Conservation (phyloP, 1,140 invertebrate species). For the Drosophila asahinai region DNA sequence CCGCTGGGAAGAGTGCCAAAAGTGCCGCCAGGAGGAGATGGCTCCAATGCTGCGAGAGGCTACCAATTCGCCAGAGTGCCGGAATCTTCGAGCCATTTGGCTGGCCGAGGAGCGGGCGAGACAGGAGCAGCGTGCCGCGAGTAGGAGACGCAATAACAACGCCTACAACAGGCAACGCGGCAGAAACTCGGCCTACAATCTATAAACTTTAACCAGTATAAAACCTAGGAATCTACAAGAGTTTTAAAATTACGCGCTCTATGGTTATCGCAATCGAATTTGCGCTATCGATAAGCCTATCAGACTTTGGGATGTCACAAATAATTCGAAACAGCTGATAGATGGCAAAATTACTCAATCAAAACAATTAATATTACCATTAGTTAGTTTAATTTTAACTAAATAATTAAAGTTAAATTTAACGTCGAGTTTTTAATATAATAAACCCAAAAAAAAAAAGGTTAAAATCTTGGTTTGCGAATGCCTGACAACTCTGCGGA, state of each 20-base stretch:
- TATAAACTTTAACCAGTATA: conserved; percentile 10
- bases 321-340: neutral
- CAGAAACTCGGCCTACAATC: conserved; percentile 17
- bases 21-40: conserved; percentile 51
- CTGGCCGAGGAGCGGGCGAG: conserved; percentile 30
- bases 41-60: conserved; percentile 27
- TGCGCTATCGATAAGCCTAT: neutral
- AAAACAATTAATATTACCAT: neutral
- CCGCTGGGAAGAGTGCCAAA: conserved; percentile 59
- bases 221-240: neutral
- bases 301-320: neutral
- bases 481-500: conserved; percentile 28
- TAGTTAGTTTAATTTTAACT: neutral
- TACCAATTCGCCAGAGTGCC: conserved; percentile 40
- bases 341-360: conserved; percentile 1
- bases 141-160: conserved; percentile 23
- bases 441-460: no score
- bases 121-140: conserved; percentile 22
- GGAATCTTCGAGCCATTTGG: conserved; percentile 22
- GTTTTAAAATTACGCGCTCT: neutral
- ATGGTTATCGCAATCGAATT: neutral
- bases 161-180: conserved; percentile 16
- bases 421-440: neutral
- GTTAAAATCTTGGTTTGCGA: neutral
- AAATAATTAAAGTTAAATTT: neutral